These are phyloP conservation scores for Brachyptera putata DNA, from an alignment of 2,888 invertebrate genomes.

Conservation along the genomic window DNA sequence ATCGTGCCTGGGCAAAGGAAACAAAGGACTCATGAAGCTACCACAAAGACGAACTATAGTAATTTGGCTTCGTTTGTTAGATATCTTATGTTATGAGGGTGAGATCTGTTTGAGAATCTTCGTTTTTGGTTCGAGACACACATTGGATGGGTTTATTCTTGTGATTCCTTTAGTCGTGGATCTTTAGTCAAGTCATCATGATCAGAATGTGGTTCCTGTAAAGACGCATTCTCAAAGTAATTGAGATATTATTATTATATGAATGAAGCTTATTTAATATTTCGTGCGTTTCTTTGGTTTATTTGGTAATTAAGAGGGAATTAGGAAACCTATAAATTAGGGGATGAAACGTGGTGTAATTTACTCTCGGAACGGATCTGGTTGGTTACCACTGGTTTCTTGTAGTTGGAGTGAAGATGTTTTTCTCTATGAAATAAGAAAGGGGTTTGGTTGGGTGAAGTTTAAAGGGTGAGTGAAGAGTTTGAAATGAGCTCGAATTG, in stretches of 20 bases:
- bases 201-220: not conserved
- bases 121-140: constrained; percentile 12
- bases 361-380: not conserved
- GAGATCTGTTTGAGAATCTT: constrained; percentile 19
- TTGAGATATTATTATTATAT: not conserved
- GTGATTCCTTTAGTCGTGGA: not conserved
- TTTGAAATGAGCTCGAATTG: no score
- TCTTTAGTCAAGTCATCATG: not conserved
- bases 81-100: constrained; percentile 11
- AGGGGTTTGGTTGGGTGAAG: no score
- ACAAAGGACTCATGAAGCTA: constrained; percentile 22
- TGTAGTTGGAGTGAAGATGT: no score
- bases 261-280: not conserved
- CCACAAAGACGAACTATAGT: constrained; percentile 22
- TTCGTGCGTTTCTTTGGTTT: not conserved
- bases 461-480: no score
- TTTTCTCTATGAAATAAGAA: no score
- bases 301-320: not conserved
- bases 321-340: not conserved
- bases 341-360: not conserved
- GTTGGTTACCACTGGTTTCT: no score
- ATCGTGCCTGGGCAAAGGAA: constrained; percentile 9
- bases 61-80: constrained; percentile 20
- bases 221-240: not conserved
- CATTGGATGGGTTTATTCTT: not conserved